Evolutionary conservation across 2,797 vertebrate genomes (phyloP), one percentile per base, ranked within the genome.

Genomic region (Peromyscus melanophrys): DNA sequence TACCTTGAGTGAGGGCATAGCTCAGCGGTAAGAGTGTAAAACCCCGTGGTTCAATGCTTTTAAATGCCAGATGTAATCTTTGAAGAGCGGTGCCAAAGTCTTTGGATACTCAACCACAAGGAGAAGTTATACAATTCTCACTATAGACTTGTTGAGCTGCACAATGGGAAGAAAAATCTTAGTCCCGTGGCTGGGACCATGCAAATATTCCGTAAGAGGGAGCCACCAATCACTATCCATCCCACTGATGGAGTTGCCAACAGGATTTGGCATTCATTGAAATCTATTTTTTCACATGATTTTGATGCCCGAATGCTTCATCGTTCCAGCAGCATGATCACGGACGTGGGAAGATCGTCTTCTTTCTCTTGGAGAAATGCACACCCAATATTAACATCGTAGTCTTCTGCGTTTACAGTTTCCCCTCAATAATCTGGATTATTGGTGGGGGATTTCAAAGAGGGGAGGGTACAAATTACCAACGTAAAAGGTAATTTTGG

Each of bases 341-440:
- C 12, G 3, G 67, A 63, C 7, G 67, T 11, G 6, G 29, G 40
- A 63, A 94, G 31, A 57, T 5, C 49, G 49, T 37, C 89, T 92
- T 46, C 16, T 19, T 61, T 81, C 59, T 82, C 93, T 61, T 91
- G 25, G 46, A 94, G 34, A 69, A 49, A 49, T 14, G 52, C 11
- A 55, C 52, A 25, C 25, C 8, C 13, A 63, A 43, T 27, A 61
- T 17, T 29, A 17, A 61, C 57, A 34, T 25, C 4, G 17, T 23
- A 2, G 29, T 81, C 92, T 93, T 75, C 75, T 86, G 43, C 7
- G 12, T 94, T 96, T 65, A 3, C 11, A 55, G 2, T 80, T 78
- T 92, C 92, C 27, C 76, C 59, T 25, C n/a, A 63, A 40, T 81
- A 71, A 76, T 80, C 77, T 86, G 31, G 21, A 76, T 73, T 92